Evolutionary conservation across 2,113 vertebrate species (phyloP).

Genomic region (Larimichthys polyactis): DNA sequence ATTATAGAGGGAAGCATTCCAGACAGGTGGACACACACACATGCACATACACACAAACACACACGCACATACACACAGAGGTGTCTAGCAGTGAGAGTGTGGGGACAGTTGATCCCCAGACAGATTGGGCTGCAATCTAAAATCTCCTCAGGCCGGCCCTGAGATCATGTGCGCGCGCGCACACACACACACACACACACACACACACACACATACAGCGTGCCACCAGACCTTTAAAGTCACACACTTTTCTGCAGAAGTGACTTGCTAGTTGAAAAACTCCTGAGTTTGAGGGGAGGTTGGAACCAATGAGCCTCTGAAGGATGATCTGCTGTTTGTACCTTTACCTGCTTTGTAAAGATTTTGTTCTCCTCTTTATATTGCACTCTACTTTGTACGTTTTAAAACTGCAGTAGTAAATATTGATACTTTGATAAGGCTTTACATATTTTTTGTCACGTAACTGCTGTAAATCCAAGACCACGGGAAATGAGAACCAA

Average conservation of each 20-base stretch:
- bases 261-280: slow-evolving; percentile 30
- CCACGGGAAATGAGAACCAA: too few relatives aligned
- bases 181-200: slow-evolving; percentile 22
- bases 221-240: slow-evolving; percentile 37
- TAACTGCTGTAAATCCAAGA: neutral
- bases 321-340: too few relatives aligned
- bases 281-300: neutral
- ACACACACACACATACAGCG: slow-evolving; percentile 7
- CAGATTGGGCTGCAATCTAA: slow-evolving; percentile 80
- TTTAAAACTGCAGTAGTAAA: too few relatives aligned
- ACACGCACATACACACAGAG: slow-evolving; percentile 33
- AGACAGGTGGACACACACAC: slow-evolving; percentile 21
- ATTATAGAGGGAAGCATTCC: slow-evolving; percentile 32
- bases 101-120: slow-evolving; percentile 80
- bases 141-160: slow-evolving; percentile 75
- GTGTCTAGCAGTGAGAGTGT: slow-evolving; percentile 62
- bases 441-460: neutral
- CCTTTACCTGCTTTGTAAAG: too few relatives aligned
- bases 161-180: slow-evolving; percentile 45
- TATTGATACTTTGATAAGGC: neutral
- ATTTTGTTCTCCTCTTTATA: too few relatives aligned
- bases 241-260: slow-evolving; percentile 26
- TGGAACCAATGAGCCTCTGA: neutral
- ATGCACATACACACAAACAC: slow-evolving; percentile 27
- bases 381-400: too few relatives aligned